These are phyloP conservation scores for Nebria brevicollis DNA, from an alignment of 2,888 invertebrate genomes.

Conservation along the genomic window DNA sequence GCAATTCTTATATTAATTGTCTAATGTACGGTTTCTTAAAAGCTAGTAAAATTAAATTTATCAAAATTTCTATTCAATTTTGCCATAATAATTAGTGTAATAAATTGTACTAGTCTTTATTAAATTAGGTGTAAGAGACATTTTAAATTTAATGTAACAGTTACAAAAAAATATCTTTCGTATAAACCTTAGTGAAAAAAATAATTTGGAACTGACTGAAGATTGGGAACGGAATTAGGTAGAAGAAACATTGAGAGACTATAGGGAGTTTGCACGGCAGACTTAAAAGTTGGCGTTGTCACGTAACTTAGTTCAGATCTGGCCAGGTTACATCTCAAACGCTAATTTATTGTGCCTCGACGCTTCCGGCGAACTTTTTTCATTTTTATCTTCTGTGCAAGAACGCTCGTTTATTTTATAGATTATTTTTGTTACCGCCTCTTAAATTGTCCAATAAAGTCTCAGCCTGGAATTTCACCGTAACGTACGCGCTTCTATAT, in stretches of 20 bases:
- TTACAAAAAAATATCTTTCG: too few relatives aligned
- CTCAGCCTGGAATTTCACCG: not conserved
- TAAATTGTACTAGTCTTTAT: too few relatives aligned
- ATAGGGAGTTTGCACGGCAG: not conserved
- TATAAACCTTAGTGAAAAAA: not conserved
- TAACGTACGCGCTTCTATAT: not conserved
- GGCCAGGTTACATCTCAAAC: conserved; percentile 26
- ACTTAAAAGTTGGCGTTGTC: conserved; percentile 28
- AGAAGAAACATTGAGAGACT: not conserved
- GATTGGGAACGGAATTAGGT: not conserved
- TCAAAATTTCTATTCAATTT: too few relatives aligned
- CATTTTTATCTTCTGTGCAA: conserved; percentile 23
- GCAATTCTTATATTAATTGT: too few relatives aligned
- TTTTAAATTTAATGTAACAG: too few relatives aligned
- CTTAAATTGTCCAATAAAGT: conserved; percentile 29
- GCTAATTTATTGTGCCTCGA: conserved; percentile 24
- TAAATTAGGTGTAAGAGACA: too few relatives aligned
- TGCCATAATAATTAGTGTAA: too few relatives aligned
- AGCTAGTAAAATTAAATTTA: too few relatives aligned
- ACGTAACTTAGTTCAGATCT: conserved; percentile 29
- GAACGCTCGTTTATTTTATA: conserved; percentile 31
- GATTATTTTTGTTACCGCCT: conserved; percentile 30
- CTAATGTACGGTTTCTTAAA: too few relatives aligned
- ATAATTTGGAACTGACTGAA: not conserved
- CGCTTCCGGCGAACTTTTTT: conserved; percentile 24